Percentiles rank a stretch among this genome's conserved stretches.
Evolutionary conservation across 1,140 invertebrate genomes (phyloP).

Genomic region (Bombus picipes): DNA sequence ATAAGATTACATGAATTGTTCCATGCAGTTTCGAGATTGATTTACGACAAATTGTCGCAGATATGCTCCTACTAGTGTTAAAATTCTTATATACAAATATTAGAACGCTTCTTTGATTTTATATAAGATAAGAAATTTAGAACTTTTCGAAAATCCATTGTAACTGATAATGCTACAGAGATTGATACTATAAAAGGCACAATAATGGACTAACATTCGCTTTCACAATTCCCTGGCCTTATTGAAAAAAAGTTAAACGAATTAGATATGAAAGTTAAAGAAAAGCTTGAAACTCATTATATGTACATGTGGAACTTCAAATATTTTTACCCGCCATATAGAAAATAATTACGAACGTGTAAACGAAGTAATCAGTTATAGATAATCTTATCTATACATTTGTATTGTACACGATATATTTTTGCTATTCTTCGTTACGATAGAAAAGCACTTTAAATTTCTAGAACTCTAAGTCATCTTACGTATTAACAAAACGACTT

Average conservation of each 20-base stretch:
- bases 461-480: not conserved
- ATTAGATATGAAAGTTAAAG: not conserved
- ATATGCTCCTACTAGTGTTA: too few relatives aligned
- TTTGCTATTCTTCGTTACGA: not conserved
- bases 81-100: too few relatives aligned
- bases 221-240: not conserved
- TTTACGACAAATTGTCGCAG: not conserved
- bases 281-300: not conserved
- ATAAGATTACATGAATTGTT: not conserved
- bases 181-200: too few relatives aligned
- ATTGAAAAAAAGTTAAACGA: not conserved
- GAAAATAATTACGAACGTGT: not conserved
- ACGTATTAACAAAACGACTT: not conserved
- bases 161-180: not conserved
- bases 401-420: not conserved
- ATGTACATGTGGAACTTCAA: not conserved
- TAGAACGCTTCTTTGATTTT: too few relatives aligned
- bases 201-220: not conserved
- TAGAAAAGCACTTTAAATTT: not conserved
- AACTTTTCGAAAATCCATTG: not conserved
- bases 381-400: not conserved
- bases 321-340: not conserved
- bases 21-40: not conserved
- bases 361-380: not conserved
- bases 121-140: not conserved